Conservation (phyloP, 2,888 invertebrate species). For the Nomada fabriciana region DNA sequence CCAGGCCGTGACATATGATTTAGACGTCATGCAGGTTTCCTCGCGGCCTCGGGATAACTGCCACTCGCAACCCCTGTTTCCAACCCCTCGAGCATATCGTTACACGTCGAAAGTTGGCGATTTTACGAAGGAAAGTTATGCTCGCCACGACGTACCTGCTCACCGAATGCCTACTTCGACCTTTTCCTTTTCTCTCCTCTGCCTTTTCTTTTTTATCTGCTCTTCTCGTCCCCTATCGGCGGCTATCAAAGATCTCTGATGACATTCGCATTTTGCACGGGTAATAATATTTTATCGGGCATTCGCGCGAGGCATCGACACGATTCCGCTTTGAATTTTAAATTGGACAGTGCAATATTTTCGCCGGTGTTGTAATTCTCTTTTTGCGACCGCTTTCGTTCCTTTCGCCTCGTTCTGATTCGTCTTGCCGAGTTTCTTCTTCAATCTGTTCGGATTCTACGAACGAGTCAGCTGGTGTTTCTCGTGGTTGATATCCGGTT, state of each 20-base stretch:
- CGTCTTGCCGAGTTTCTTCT: too few relatives aligned
- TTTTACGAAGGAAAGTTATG: slow-evolving; percentile 18
- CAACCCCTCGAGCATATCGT: not conserved
- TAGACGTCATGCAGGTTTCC: slow-evolving; percentile 45
- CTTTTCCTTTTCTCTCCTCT: not conserved
- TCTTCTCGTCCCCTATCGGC: not conserved
- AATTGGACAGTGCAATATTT: too few relatives aligned
- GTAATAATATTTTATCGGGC: not conserved
- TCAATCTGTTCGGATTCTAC: too few relatives aligned
- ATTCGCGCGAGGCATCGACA: too few relatives aligned
- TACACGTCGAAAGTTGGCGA: slow-evolving; percentile 26
- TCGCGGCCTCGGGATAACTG: slow-evolving; percentile 39
- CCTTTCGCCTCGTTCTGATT: too few relatives aligned
- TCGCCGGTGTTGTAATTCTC: too few relatives aligned
- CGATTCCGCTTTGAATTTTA: too few relatives aligned
- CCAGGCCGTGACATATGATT: slow-evolving; percentile 60
- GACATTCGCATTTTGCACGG: not conserved
- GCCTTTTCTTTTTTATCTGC: not conserved
- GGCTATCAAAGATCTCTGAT: not conserved
- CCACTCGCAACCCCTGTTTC: slow-evolving; percentile 40
- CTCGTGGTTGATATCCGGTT: too few relatives aligned
- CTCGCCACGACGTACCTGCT: not conserved
- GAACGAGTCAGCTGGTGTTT: too few relatives aligned
- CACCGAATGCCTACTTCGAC: not conserved
- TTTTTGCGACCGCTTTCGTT: too few relatives aligned